Evolutionary conservation across 2,113 vertebrate genomes (phyloP), one percentile per base, ranked within the genome.

Genomic region (Rhipidura dahli): DNA sequence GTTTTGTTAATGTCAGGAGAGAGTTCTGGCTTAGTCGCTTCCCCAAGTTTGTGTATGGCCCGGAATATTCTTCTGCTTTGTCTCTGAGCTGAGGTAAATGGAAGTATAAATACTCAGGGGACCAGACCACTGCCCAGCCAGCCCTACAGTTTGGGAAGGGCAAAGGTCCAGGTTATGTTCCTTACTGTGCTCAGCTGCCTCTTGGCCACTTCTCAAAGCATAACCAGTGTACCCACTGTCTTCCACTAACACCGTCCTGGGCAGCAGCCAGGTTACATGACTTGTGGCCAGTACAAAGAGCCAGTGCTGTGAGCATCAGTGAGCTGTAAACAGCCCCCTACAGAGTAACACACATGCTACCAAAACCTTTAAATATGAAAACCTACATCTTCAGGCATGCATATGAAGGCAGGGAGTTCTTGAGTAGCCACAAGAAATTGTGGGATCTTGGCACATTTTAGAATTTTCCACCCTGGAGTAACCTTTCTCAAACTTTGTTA

Each of bases 71-170:
- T 69, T 92, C 54, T 69, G 11, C 40, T 94, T 42, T 83, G 63
- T 10, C 53, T 80, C 35, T 50, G 56, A 78, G 64, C 22, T 82
- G 92, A 93, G 65, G 65, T 68, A 94, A 91, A 83, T 64, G 39
- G 63, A 91, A 90, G 63, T n/a, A 92, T 77, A 94, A 93, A 57
- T 51, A 31, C 31, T 33, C 45, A 11, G 24, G 35, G 45, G 31
- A 94, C 9, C 37, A 91, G 61, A 83, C 26, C 37, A 61, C 66
- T 76, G 63, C 79, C 65, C 51, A 82, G n/a, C 26, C 77, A 87
- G 92, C 79, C 85, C 95, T 94, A 78, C 92, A 87, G 44, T 93
- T 78, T 87, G 51, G 81, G 91, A 94, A 93, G 56, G 83, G 81
- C 72, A 89, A 73, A 96, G n/a, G 71, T 92, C 66, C 86, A 65